Evolutionary conservation across 1,140 invertebrate species (phyloP), one percentile per base, ranked within the genome.

Genomic region (Drosophila funebris): DNA sequence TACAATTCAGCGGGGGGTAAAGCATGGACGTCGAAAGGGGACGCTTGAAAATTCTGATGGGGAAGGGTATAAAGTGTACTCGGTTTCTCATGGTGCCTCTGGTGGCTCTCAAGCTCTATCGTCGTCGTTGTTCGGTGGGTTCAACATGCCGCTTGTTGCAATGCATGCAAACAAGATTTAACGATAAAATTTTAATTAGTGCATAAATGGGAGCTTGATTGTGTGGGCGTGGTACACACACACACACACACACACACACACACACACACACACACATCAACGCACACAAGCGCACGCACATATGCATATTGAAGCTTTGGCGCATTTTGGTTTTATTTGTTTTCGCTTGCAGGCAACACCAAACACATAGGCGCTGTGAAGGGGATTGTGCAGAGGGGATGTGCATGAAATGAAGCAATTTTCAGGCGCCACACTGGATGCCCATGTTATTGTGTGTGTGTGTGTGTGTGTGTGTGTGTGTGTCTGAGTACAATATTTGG

Each of bases 101-200:
- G 46, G 20, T 24, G 53, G 52, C 39, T 56, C 50, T 46, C 61
- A 54, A 68, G 39, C 24, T 41, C 46, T 36, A 29, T 33, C 29
- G 36, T 44, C 24, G 29, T 14, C 52, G 20, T 39, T 9, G 31
- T 16, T 27, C 48, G 62, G 16, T 60, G 63, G 37, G 31, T 44
- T 60, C 70, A 67, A 68, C 70, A 73, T 57, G 66, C 77, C 67
- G 70, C 83, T 78, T 87, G 75, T 82, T 82, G 74, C 82, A 76
- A 87, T 87, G 82, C 83, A 88, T 83, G 83, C 83, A 88, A 88
- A 88, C 83, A 88, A 88, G 83, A 88, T 88, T 88, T 88, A 88
- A 88, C 83, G 83, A 88, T 88, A 88, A 88, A 88, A 88, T 88
- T 88, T 88, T 88, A 88, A 88, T 88, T 88, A 88, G 83, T 88